These are phyloP conservation scores for Melanotaenia parkinsoni DNA, from an alignment of 2,797 vertebrate genomes.

Conservation along the genomic window DNA sequence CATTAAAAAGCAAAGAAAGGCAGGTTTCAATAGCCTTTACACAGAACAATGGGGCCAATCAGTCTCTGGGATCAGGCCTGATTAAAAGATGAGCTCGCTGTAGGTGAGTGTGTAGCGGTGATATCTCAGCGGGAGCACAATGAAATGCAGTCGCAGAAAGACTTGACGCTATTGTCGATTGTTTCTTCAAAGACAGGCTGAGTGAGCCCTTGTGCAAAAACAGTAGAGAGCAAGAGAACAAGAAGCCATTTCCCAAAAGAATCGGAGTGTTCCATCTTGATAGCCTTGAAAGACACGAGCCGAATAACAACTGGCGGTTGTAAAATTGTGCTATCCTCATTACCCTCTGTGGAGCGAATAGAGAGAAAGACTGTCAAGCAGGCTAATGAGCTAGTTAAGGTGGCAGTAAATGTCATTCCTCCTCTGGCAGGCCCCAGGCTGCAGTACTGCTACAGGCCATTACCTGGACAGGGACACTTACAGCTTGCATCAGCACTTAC, in stretches of 20 bases:
- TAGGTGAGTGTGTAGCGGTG: conserved; percentile 41
- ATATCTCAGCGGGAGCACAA: conserved; percentile 51
- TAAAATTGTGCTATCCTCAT: conserved; percentile 60
- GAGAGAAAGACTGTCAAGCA: conserved; percentile 61
- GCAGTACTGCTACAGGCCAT: conserved; percentile 76
- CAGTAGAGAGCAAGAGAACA: conserved; percentile 41
- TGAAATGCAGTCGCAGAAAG: conserved; percentile 29
- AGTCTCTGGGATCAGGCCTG: conserved; percentile 59
- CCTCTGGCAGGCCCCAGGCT: conserved; percentile 71
- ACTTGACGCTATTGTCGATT: conserved; percentile 40
- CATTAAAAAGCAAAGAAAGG: conserved; percentile 34
- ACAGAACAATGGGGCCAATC: conserved; percentile 74
- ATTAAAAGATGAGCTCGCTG: conserved; percentile 66
- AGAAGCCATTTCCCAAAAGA: conserved; percentile 64
- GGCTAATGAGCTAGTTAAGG: conserved; percentile 83
- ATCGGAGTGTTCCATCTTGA: conserved; percentile 48
- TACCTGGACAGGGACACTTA: conserved; percentile 68
- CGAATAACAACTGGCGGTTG: conserved; percentile 56
- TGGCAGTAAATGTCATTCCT: conserved; percentile 82
- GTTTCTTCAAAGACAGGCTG: conserved; percentile 42
- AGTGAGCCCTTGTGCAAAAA: conserved; percentile 54
- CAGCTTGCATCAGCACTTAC: conserved; percentile 68
- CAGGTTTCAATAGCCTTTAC: conserved; percentile 51
- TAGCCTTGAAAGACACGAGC: conserved; percentile 44
- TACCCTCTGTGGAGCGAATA: conserved; percentile 50